These are phyloP conservation scores for Agrochola macilenta DNA, from an alignment of 2,888 invertebrate genomes.

Conservation along the genomic window DNA sequence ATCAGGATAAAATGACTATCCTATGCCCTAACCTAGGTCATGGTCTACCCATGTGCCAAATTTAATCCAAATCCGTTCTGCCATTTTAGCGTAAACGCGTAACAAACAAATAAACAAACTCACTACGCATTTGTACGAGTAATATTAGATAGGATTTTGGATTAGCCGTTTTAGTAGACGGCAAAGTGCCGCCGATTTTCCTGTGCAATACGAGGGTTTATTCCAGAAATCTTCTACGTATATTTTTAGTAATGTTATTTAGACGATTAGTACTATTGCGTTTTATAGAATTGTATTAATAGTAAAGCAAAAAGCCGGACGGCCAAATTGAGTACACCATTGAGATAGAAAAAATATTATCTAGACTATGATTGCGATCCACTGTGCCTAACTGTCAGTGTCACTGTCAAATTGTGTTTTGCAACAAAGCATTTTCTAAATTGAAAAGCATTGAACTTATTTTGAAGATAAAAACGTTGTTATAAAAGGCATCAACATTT, in stretches of 20 bases:
- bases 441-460: background rate
- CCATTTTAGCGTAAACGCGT: too few relatives aligned
- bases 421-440: slow-evolving; percentile 16
- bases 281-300: background rate
- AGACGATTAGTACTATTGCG: slow-evolving; percentile 21
- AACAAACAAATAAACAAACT: too few relatives aligned
- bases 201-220: background rate
- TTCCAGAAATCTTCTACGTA: background rate
- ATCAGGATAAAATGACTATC: too few relatives aligned
- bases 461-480: background rate
- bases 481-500: slow-evolving; percentile 26
- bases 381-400: background rate
- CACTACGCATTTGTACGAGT: too few relatives aligned
- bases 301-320: background rate
- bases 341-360: too few relatives aligned
- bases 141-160: too few relatives aligned
- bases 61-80: too few relatives aligned
- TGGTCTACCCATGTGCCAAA: too few relatives aligned
- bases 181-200: background rate
- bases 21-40: too few relatives aligned
- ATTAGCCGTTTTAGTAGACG: background rate
- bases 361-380: background rate
- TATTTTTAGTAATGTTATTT: background rate
- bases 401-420: slow-evolving; percentile 41
- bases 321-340: background rate